These are phyloP conservation scores for Cynocephalus volans DNA, from an alignment of 2,113 vertebrate species.

Conservation along the genomic window DNA sequence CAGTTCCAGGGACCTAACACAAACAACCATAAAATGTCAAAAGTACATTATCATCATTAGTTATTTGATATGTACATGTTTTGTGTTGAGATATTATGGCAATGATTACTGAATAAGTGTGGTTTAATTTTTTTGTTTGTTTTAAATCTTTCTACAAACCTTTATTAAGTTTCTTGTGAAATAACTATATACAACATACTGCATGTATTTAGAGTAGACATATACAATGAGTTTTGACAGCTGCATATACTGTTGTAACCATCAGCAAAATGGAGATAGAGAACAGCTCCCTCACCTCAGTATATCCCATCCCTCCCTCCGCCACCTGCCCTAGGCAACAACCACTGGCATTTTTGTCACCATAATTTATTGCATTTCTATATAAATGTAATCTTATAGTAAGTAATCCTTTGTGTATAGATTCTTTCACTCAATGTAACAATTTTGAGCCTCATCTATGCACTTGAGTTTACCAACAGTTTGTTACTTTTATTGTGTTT, in stretches of 20 bases:
- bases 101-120: neutral
- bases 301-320: neutral
- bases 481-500: neutral
- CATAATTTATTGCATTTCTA: neutral
- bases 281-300: neutral
- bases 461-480: neutral
- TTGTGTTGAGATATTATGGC: neutral
- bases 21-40: neutral
- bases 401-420: neutral
- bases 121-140: neutral
- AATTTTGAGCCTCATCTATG: neutral
- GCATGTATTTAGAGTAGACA: neutral
- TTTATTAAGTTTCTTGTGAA: neutral
- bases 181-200: neutral
- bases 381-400: neutral
- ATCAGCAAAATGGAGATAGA: neutral
- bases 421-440: neutral
- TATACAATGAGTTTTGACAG: neutral
- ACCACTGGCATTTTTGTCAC: neutral
- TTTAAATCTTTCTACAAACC: neutral
- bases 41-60: neutral
- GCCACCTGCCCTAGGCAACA: neutral
- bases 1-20: too few species aligned
- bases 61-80: neutral
- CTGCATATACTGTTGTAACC: neutral